These are phyloP conservation scores for Saccostrea echinata DNA, from an alignment of 1,140 invertebrate species.

Conservation along the genomic window DNA sequence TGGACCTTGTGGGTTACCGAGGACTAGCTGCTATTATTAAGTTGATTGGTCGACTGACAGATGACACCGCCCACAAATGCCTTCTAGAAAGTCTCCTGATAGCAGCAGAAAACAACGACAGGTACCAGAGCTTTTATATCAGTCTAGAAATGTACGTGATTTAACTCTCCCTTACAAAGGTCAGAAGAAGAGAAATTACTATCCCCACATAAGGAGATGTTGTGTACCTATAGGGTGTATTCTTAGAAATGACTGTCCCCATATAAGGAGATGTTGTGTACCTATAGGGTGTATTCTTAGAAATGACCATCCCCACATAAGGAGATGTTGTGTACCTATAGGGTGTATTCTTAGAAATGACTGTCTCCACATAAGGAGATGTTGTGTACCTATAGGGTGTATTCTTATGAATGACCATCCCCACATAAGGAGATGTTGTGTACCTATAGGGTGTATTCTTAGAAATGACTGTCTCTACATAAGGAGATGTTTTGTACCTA, in stretches of 20 bases:
- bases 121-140: constrained; percentile 8
- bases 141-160: neutral
- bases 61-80: constrained; percentile 39
- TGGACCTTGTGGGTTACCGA: constrained; percentile 52
- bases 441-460: no score
- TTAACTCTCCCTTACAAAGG: neutral
- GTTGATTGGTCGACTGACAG: constrained; percentile 53
- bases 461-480: no score
- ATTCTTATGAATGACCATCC: neutral
- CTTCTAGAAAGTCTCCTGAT: constrained; percentile 48
- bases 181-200: neutral
- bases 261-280: neutral
- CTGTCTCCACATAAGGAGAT: neutral
- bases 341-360: neutral
- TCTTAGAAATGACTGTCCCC: neutral
- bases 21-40: constrained; percentile 56
- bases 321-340: neutral
- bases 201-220: neutral
- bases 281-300: neutral
- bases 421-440: no score
- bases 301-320: neutral
- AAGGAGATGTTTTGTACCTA: no score
- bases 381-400: neutral
- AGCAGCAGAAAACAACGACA: constrained; percentile 46
- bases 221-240: neutral